Evolutionary conservation across 2,797 vertebrate species (phyloP).

Genomic region (Lagorchestes hirsutus): DNA sequence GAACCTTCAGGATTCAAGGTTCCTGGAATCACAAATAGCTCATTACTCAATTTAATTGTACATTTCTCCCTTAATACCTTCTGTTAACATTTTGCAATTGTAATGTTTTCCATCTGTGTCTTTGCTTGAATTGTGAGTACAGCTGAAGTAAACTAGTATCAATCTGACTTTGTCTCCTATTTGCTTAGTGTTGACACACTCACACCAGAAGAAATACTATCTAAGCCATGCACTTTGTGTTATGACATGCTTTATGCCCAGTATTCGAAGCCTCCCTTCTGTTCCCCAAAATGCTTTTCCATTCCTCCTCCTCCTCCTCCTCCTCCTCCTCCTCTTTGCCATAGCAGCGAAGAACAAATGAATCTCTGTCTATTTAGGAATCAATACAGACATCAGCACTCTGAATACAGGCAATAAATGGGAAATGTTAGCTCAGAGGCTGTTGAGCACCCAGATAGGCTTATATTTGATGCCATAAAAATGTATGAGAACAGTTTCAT

Average conservation of each 20-base stretch:
- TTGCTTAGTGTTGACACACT: conserved; percentile 60
- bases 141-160: conserved; percentile 68
- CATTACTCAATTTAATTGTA: conserved; percentile 70
- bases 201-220: conserved; percentile 57
- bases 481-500: not conserved
- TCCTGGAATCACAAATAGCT: conserved; percentile 59
- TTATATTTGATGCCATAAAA: not conserved
- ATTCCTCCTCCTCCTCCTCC: not conserved
- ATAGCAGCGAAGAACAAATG: not conserved
- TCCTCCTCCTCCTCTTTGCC: not conserved
- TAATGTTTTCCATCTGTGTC: conserved; percentile 69
- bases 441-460: not conserved
- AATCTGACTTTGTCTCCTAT: conserved; percentile 65
- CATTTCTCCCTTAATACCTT: conserved; percentile 37
- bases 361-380: not conserved
- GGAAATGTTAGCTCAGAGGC: not conserved
- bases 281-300: conserved; percentile 6
- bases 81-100: conserved; percentile 68
- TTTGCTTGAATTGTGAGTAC: conserved; percentile 65
- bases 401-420: not conserved
- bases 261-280: conserved; percentile 29
- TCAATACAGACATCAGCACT: not conserved
- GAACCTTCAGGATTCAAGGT: conserved; percentile 48
- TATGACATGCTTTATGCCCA: conserved; percentile 18
- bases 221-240: conserved; percentile 5